These are phyloP conservation scores for Pyrocoelia pectoralis DNA, from an alignment of 2,888 invertebrate genomes.

Conservation along the genomic window DNA sequence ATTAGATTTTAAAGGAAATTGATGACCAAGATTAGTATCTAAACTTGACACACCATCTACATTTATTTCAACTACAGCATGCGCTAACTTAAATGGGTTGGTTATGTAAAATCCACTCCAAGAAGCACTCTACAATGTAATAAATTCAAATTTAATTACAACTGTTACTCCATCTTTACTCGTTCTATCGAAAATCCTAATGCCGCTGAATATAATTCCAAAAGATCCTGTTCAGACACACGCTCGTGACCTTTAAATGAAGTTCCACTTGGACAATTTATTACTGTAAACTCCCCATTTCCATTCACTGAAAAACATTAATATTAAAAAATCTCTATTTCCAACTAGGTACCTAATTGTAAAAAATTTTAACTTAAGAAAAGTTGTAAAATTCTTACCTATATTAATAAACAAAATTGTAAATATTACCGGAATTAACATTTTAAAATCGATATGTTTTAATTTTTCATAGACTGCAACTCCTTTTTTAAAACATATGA, in stretches of 20 bases:
- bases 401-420: background rate
- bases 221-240: constrained; percentile 69
- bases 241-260: constrained; percentile 72
- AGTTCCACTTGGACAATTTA: constrained; percentile 74
- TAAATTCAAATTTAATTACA: constrained; percentile 6
- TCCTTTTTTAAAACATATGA: constrained; percentile 1
- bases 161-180: constrained; percentile 54
- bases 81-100: constrained; percentile 78
- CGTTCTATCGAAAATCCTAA: constrained; percentile 78
- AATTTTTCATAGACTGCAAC: background rate
- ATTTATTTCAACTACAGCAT: constrained; percentile 72
- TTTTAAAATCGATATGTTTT: constrained; percentile 7
- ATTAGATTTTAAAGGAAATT: constrained; percentile 68
- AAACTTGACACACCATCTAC: constrained; percentile 73
- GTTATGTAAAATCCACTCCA: constrained; percentile 75
- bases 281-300: constrained; percentile 72
- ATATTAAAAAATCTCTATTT: background rate
- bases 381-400: background rate
- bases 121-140: constrained; percentile 63
- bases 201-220: constrained; percentile 75
- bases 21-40: constrained; percentile 63
- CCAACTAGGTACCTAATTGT: too few relatives aligned
- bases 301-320: constrained; percentile 59
- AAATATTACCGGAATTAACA: background rate
- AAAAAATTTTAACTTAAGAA: too few relatives aligned